phyloP scores from a whole-genome alignment of 1,140 invertebrate genomes.

The Euschistus heros region DNA sequence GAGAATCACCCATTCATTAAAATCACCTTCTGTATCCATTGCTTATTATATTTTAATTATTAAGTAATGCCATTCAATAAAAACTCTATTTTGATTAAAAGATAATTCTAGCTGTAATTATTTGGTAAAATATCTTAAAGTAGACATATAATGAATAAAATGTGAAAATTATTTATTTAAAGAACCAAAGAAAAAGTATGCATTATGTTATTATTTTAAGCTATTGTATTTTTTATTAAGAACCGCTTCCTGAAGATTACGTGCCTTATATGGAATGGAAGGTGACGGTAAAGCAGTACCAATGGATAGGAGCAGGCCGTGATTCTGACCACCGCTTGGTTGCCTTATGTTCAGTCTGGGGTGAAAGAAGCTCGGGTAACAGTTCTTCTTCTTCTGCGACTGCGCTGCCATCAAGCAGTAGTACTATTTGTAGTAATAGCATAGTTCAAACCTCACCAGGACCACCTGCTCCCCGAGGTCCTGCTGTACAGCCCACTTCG shows the following conservation, averaged over 20 bases:
- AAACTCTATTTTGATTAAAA: too few relatives aligned
- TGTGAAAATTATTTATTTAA: too few relatives aligned
- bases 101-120: too few relatives aligned
- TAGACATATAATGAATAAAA: too few relatives aligned
- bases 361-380: constrained; percentile 41
- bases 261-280: constrained; percentile 90
- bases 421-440: constrained; percentile 26
- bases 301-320: constrained; percentile 91
- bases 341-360: constrained; percentile 63
- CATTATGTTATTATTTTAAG: too few relatives aligned
- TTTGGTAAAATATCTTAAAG: too few relatives aligned
- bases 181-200: too few relatives aligned
- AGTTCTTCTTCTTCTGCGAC: constrained; percentile 1
- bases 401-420: neutral
- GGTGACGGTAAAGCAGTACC: constrained; percentile 56
- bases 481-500: constrained; percentile 63
- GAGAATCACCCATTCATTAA: too few relatives aligned
- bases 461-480: constrained; percentile 47
- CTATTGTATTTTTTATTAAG: constrained; percentile 31
- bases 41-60: too few relatives aligned
- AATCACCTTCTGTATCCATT: too few relatives aligned
- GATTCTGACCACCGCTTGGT: constrained; percentile 73
- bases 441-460: constrained; percentile 21
- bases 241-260: constrained; percentile 71
- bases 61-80: too few relatives aligned